Conservation (phyloP, 1,140 invertebrate species). For the Pristionchus pacificus region DNA sequence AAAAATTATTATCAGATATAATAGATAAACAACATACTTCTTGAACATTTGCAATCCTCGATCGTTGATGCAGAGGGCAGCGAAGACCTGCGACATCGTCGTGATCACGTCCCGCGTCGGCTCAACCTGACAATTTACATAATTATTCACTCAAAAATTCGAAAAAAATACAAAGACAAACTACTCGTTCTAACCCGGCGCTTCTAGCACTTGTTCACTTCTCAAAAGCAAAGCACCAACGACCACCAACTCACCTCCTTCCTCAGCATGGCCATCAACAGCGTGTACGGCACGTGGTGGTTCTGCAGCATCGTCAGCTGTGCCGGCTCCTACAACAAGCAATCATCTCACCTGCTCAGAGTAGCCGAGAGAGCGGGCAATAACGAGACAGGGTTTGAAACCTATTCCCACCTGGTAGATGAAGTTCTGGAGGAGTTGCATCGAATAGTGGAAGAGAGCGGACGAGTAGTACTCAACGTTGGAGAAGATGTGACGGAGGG, state of each 20-base stretch:
- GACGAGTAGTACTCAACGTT: constrained; percentile 88
- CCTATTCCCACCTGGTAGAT: constrained; percentile 19
- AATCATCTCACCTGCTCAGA: constrained; percentile 65
- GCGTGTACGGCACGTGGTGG: constrained; percentile 79
- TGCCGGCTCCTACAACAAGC: constrained; percentile 68
- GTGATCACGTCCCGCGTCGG: constrained; percentile 79
- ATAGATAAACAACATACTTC: constrained; percentile 67
- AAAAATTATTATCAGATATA: no score
- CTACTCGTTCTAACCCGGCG: no score
- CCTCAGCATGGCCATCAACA: constrained; percentile 76
- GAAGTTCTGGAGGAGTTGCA: constrained; percentile 36
- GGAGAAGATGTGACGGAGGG: constrained; percentile 83
- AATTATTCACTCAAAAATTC: no score
- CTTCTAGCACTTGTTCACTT: no score
- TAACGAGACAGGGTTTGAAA: no score
- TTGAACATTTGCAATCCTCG: constrained; percentile 68
- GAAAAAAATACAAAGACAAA: no score
- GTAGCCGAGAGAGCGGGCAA: constrained; percentile 8
- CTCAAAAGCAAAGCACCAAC: no score
- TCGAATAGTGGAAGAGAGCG: constrained; percentile 68
- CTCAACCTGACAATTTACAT: constrained; percentile 79
- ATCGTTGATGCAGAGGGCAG: constrained; percentile 78
- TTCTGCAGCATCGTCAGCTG: constrained; percentile 78
- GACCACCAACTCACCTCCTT: constrained; percentile 69
- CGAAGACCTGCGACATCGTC: constrained; percentile 72